Conservation (phyloP, 2,888 invertebrate genomes). For the Conistra vaccinii region DNA sequence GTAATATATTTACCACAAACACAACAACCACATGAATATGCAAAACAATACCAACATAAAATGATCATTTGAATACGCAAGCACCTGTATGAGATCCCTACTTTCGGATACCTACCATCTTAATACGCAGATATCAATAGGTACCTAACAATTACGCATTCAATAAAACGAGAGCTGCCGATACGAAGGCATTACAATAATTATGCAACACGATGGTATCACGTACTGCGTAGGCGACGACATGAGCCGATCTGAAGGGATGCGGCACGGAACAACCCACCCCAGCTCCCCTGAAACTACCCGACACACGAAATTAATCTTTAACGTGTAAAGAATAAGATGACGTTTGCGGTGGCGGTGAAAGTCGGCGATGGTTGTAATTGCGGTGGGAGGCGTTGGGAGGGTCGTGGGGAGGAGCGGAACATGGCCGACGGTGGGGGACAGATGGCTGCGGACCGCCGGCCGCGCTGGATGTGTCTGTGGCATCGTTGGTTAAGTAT, state of each 20-base stretch:
- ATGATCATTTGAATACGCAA: slow-evolving; percentile 11
- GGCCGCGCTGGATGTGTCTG: slow-evolving; percentile 74
- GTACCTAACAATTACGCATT: slow-evolving; percentile 51
- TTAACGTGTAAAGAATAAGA: slow-evolving; percentile 83
- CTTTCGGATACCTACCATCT: slow-evolving; percentile 42
- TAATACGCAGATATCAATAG: slow-evolving; percentile 44
- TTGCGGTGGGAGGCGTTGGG: slow-evolving; percentile 88
- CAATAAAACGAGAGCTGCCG: slow-evolving; percentile 68
- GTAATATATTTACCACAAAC: slow-evolving; percentile 11
- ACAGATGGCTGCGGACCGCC: slow-evolving; percentile 83
- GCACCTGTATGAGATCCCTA: slow-evolving; percentile 24
- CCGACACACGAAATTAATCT: slow-evolving; percentile 83
- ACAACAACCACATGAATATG: slow-evolving; percentile 25
- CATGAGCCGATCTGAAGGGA: slow-evolving; percentile 82
- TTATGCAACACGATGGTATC: slow-evolving; percentile 74
- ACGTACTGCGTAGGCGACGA: slow-evolving; percentile 85
- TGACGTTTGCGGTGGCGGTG: slow-evolving; percentile 80
- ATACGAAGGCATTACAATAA: slow-evolving; percentile 74
- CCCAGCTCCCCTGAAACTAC: slow-evolving; percentile 72
- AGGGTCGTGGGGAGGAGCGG: slow-evolving; percentile 88
- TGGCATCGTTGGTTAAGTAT: neutral
- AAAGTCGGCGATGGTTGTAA: slow-evolving; percentile 81
- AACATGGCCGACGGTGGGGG: slow-evolving; percentile 87
- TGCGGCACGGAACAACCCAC: slow-evolving; percentile 83
- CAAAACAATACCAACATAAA: slow-evolving; percentile 24